These are phyloP conservation scores for Peribatodes rhomboidaria DNA, from an alignment of 2,888 invertebrate genomes.

Conservation along the genomic window DNA sequence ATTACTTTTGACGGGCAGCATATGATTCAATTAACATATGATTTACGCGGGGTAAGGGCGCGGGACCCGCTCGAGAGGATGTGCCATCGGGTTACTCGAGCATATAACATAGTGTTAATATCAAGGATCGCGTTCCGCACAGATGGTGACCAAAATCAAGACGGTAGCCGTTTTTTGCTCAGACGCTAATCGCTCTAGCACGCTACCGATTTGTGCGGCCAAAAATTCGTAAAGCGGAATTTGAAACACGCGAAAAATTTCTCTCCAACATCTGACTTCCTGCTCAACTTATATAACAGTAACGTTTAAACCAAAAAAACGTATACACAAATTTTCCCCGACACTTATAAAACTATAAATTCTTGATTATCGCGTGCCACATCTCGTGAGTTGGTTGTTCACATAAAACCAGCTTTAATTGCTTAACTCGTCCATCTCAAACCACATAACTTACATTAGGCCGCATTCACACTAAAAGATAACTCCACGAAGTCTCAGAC, in stretches of 20 bases:
- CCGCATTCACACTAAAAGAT: slow-evolving; percentile 75
- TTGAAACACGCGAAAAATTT: slow-evolving; percentile 44
- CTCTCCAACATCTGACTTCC: slow-evolving; percentile 34
- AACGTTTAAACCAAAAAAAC: slow-evolving; percentile 37
- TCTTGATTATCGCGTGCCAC: slow-evolving; percentile 70
- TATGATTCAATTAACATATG: slow-evolving; percentile 87
- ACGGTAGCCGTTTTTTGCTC: slow-evolving; percentile 68
- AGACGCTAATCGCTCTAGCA: slow-evolving; percentile 61
- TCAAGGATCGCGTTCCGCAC: slow-evolving; percentile 71
- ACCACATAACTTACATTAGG: slow-evolving; percentile 76
- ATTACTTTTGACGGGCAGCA: slow-evolving; percentile 86
- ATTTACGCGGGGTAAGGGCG: slow-evolving; percentile 78
- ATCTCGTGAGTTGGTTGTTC: slow-evolving; percentile 71
- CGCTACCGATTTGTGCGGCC: slow-evolving; percentile 75
- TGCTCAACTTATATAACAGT: slow-evolving; percentile 23
- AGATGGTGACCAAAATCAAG: slow-evolving; percentile 78
- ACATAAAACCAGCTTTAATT: slow-evolving; percentile 80
- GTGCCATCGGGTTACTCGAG: slow-evolving; percentile 73
- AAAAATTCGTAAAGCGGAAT: slow-evolving; percentile 41
- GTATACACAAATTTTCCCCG: slow-evolving; percentile 56
- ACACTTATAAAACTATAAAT: slow-evolving; percentile 73
- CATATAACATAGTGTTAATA: slow-evolving; percentile 81
- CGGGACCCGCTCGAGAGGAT: slow-evolving; percentile 60
- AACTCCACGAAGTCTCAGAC: slow-evolving; percentile 52
- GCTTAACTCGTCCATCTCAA: slow-evolving; percentile 76